These are phyloP conservation scores for Borostomias antarcticus DNA, from an alignment of 2,797 vertebrate species.

Conservation along the genomic window DNA sequence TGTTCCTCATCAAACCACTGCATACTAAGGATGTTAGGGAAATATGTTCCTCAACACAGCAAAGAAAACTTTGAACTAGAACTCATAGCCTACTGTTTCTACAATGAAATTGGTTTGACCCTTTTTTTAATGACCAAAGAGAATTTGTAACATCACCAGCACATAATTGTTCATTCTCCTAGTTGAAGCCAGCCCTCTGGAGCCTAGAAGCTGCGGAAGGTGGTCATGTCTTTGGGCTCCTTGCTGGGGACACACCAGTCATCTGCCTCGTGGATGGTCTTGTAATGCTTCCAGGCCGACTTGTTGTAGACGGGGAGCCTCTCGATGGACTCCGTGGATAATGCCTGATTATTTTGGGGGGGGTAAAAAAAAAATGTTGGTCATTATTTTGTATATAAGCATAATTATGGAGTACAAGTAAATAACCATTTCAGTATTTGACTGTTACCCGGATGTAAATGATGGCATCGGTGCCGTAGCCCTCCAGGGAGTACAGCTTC, in stretches of 20 bases:
- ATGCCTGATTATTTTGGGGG: slow-evolving; percentile 75
- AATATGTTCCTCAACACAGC: background rate
- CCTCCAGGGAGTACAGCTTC: slow-evolving; percentile 96
- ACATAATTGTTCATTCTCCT: background rate
- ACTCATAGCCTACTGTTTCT: slow-evolving; percentile 21
- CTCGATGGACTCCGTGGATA: slow-evolving; percentile 95
- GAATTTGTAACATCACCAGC: slow-evolving; percentile 3
- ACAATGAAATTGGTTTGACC: slow-evolving; percentile 13
- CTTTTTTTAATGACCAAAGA: background rate
- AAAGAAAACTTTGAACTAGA: slow-evolving; percentile 35
- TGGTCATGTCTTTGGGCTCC: slow-evolving; percentile 97
- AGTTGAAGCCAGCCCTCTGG: background rate
- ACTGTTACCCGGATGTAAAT: slow-evolving; percentile 98
- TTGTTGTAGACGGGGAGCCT: slow-evolving; percentile 97
- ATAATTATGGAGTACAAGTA: too few relatives aligned
- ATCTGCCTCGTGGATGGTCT: slow-evolving; percentile 90
- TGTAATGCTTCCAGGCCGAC: slow-evolving; percentile 97
- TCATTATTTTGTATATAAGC: too few relatives aligned
- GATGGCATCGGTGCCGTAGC: slow-evolving; percentile 92
- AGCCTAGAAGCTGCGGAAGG: slow-evolving; percentile 88
- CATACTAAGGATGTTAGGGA: background rate
- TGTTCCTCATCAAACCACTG: background rate
- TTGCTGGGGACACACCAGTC: slow-evolving; percentile 98
- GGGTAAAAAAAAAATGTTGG: too few relatives aligned
- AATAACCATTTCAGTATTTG: slow-evolving; percentile 13